Evolutionary conservation across 2,113 vertebrate species (phyloP).

Genomic region (Gobius niger): DNA sequence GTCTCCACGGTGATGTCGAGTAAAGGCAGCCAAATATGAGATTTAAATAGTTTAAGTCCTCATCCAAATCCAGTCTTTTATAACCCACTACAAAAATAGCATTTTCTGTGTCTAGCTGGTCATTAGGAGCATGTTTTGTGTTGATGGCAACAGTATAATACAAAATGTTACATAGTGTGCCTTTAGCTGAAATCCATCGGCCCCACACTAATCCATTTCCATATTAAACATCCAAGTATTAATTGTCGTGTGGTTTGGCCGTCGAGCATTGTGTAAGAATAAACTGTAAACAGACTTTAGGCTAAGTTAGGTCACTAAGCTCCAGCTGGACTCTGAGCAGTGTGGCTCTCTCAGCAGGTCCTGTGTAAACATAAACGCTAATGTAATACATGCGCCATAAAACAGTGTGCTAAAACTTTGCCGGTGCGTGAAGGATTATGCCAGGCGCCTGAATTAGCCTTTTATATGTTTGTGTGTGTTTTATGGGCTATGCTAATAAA

Average conservation of each 20-base stretch:
- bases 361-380: conserved; percentile 34
- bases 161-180: too few relatives aligned
- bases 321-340: conserved; percentile 28
- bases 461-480: conserved; percentile 26
- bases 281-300: background rate
- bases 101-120: too few relatives aligned
- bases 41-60: too few relatives aligned
- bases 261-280: background rate
- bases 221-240: background rate
- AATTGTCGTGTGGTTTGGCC: background rate
- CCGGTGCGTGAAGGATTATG: conserved; percentile 21
- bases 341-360: conserved; percentile 52
- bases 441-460: conserved; percentile 30
- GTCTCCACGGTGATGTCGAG: too few relatives aligned
- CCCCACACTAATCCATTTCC: too few relatives aligned
- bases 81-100: too few relatives aligned
- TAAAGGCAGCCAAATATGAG: too few relatives aligned
- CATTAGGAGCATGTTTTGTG: too few relatives aligned
- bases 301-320: conserved; percentile 15
- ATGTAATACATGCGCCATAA: conserved; percentile 23
- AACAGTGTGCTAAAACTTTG: conserved; percentile 1
- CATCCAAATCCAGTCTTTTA: too few relatives aligned
- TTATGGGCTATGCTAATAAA: conserved; percentile 54
- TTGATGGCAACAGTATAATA: too few relatives aligned
- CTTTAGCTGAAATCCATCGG: too few relatives aligned